Evolutionary conservation across 2,797 vertebrate genomes (phyloP).

Genomic region (Anguilla anguilla): DNA sequence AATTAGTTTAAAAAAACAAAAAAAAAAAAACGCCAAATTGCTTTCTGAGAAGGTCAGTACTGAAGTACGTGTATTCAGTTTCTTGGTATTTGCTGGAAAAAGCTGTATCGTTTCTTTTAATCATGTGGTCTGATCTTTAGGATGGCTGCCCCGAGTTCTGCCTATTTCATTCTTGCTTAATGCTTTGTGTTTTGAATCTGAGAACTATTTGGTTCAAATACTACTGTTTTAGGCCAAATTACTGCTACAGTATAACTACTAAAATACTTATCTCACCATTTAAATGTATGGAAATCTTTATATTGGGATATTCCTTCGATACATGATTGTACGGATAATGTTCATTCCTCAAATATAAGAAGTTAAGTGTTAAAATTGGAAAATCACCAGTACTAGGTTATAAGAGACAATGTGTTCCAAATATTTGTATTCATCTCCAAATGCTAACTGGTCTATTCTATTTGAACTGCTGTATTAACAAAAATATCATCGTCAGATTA

Average conservation of each 20-base stretch:
- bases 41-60: background rate
- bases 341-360: slow-evolving; percentile 13
- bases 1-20: background rate
- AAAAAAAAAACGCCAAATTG: background rate
- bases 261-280: slow-evolving; percentile 27
- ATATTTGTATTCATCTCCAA: background rate
- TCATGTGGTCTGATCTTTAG: slow-evolving; percentile 24
- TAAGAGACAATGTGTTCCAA: background rate
- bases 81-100: slow-evolving; percentile 3
- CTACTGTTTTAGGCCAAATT: slow-evolving; percentile 37
- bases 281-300: slow-evolving; percentile 19
- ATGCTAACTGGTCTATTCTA: background rate
- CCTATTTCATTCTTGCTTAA: slow-evolving; percentile 18
- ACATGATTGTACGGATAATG: background rate
- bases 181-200: slow-evolving; percentile 32
- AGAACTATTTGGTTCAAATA: slow-evolving; percentile 23
- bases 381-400: background rate
- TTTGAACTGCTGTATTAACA: background rate
- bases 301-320: slow-evolving; percentile 13
- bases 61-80: background rate
- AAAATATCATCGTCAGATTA: slow-evolving; percentile 1
- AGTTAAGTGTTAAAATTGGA: background rate
- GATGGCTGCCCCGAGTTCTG: slow-evolving; percentile 22
- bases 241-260: slow-evolving; percentile 31
- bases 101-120: slow-evolving; percentile 11